Evolutionary conservation across 2,113 vertebrate genomes (phyloP).

Genomic region (Blennius ocellaris): DNA sequence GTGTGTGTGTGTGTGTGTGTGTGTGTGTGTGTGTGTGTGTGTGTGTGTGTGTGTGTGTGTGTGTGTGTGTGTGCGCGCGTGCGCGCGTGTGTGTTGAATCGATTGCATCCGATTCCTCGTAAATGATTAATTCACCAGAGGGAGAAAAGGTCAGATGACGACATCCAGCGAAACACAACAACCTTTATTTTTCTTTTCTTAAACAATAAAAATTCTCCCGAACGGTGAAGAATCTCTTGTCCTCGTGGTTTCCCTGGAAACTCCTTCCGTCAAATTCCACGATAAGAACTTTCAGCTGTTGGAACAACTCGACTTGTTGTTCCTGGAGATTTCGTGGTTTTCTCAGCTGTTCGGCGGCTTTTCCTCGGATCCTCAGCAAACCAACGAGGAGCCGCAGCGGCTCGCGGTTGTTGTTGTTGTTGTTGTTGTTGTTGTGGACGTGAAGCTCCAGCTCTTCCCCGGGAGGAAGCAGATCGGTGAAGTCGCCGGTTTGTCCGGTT

Average conservation of each 20-base stretch:
- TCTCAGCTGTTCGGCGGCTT: slow-evolving; percentile 3
- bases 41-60: slow-evolving; percentile 21
- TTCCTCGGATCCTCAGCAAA: not conserved
- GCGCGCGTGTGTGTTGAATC: slow-evolving; percentile 22
- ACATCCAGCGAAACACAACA: not conserved
- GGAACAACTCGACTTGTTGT: not conserved
- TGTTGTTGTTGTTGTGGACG: too few species aligned
- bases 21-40: slow-evolving; percentile 5
- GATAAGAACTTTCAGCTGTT: too few species aligned
- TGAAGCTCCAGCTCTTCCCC: not conserved
- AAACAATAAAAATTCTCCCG: too few species aligned
- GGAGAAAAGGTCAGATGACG: not conserved
- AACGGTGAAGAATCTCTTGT: not conserved
- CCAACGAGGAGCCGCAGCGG: not conserved
- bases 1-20: slow-evolving; percentile 20
- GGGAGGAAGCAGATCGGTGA: slow-evolving; percentile 3
- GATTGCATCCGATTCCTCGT: not conserved
- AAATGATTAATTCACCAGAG: slow-evolving; percentile 5
- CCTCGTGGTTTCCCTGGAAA: slow-evolving; percentile 11
- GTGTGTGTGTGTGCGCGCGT: slow-evolving; percentile 24
- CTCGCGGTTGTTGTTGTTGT: too few species aligned
- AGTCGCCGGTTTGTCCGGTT: too few species aligned
- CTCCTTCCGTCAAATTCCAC: not conserved
- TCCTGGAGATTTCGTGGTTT: not conserved
- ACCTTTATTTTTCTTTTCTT: not conserved